Evolutionary conservation across 2,113 vertebrate genomes (phyloP), one percentile per base, ranked within the genome.

Genomic region (Narcine bancroftii): DNA sequence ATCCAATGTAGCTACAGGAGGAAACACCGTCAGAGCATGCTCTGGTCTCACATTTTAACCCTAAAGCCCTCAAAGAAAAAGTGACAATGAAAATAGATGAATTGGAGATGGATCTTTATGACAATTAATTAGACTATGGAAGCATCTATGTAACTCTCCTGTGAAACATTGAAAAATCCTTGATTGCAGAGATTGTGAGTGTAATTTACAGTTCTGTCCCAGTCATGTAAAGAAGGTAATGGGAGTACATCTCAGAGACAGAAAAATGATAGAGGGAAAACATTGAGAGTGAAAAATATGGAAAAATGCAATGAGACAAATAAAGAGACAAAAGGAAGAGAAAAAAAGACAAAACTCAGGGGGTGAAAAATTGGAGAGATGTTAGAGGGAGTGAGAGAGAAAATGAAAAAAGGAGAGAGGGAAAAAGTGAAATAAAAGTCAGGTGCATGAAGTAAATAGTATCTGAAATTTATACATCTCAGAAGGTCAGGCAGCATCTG

Each of bases 391-490:
- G 53, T 92, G 39, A 63, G 2, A 6, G 93, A 93, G 60, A 89
- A 33, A 92, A 39, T 92, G 87, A 53, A 79, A 71, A 93, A 63
- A 42, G 93, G 92, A 87, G 83, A 17, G 76, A 56, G 89, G 71
- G 93, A 92, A 92, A 93, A 93, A 93, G 94, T 93, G 92, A 92
- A 93, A 94, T 93, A 94, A 95, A 93, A 95, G 92, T 93, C 95
- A 93, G 39, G 93, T 92, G 92, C 45, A 93, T 92, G 93, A 50
- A 94, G 29, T 92, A 92, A 85, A 92, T 39, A 65, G 13, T 60
- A 15, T 60, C 15, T 60, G 56, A 60, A 60, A 60, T 60, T 5
- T n/a, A n/a, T n/a, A n/a, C n/a, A n/a, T n/a, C 56, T 11, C 56
- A 7, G 56, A 7, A 60, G 15, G 15, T 60, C 56, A 60, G 9